Evolutionary conservation across 2,888 invertebrate genomes (phyloP), one percentile per base, ranked within the genome.

Genomic region (Hypercompe scribonia): DNA sequence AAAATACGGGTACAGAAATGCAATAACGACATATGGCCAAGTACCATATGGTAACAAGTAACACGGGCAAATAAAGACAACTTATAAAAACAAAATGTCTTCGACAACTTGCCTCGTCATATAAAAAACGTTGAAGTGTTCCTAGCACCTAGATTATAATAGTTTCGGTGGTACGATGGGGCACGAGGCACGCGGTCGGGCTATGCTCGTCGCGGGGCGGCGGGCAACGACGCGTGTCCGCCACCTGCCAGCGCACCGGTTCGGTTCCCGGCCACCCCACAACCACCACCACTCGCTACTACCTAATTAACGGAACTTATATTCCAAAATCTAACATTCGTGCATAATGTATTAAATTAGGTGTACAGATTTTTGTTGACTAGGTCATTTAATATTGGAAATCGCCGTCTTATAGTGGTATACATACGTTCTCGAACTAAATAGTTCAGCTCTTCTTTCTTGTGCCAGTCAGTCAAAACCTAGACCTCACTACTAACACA

Each of bases 181-280:
- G 89, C 88, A 88, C 87, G 88, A 84, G 85, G 86, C 80, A 84
- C 81, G 83, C 31, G 69, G 39, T 84, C 78, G 85, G 78, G 69
- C 73, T 74, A 73, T 74, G 69, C 46, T 50, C 31, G 71, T 50
- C 71, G 81, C 84, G 87, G 83, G 89, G 88, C 86, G 84, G 84
- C 76, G 83, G 73, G 81, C 92, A 90, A 79, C 87, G 86, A 90
- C 89, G 91, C 94, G 94, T 92, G 93, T 88, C 94, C 91, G 85
- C 94, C 95, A 95, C 95, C 95, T 95, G 95, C 92, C 90, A 82
- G 85, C 76, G 83, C 89, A 88, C 90, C 89, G 90, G 91, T 89
- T 86, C 91, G 87, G 85, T 84, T 87, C 88, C 86, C 84, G 81
- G 78, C 86, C 86, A 88, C 88, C 89, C 88, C 86, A 87, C 87